Evolutionary conservation across 2,113 vertebrate genomes (phyloP), one percentile per base, ranked within the genome.

Genomic region (Shinisaurus crocodilurus): DNA sequence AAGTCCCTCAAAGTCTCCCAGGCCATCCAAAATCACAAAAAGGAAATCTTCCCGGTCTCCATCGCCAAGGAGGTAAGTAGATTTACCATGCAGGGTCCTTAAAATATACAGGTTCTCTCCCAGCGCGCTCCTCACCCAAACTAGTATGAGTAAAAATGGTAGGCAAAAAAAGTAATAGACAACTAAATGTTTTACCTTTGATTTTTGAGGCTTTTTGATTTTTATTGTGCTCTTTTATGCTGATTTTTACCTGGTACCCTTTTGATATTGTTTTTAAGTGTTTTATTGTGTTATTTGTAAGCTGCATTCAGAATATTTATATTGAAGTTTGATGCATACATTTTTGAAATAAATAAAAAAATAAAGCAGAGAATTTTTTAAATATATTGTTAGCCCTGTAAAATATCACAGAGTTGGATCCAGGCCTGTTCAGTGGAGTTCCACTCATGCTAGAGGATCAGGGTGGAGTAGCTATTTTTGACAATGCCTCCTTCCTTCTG

Each of bases 21-120:
- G 96, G 93, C 95, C 95, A 54, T 99, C 98, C 82, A 98, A 97
- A 96, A 96, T 97, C 23, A 95, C 98, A 67, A 98, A 97, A 82
- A 98, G 98, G 94, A 98, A 98, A 94, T 97, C 97, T 89, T 98
- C 97, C 82, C 97, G 96, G 89, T 98, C 98, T 88, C 98, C 98
- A 2, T 98, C 98, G 2, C 99, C 98, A 0, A 98, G 98, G 96
- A 98, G 98, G 99, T 98, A 75, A 50, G 27, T 57, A 37, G 6
- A 75, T n/a, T 79, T 82, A 74, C 5, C 57, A 67, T 3, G 12
- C 34, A 23, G 69, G 29, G 3, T 37, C 34, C 8, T 23, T 76
- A 40, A 16, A 48, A 18, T 70, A 40, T 40, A 9, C 34, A 89
- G 16, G 5, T 34, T 82, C 2, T 23, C 37, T 34, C 23, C 34